Conservation (phyloP, 2,113 vertebrate genomes). For the Clarias batrachus region DNA sequence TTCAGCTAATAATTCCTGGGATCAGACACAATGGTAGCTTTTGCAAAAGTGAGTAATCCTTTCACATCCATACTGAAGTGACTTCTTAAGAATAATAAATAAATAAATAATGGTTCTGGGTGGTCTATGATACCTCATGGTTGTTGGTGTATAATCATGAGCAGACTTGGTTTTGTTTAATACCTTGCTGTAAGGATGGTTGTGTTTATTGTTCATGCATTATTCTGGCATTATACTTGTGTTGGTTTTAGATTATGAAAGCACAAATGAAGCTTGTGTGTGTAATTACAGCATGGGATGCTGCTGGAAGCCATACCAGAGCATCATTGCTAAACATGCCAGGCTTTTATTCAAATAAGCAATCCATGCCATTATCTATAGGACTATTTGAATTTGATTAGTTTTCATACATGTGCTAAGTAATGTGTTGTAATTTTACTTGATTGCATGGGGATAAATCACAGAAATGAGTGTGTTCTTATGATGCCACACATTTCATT, state of each 20-base stretch:
- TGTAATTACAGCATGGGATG: no score
- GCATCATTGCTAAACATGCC: not conserved
- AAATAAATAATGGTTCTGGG: not conserved
- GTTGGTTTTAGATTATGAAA: not conserved
- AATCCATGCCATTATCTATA: not conserved
- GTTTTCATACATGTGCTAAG: not conserved
- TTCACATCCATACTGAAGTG: not conserved
- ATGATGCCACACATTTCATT: not conserved
- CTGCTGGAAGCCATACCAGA: not conserved
- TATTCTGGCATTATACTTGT: not conserved
- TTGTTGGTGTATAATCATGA: not conserved
- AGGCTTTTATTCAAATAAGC: not conserved
- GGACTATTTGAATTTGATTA: not conserved
- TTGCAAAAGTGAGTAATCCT: not conserved
- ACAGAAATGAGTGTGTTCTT: not conserved
- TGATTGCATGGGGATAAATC: not conserved
- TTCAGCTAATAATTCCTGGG: constrained; percentile 7
- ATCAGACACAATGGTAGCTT: not conserved
- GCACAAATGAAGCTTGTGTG: not conserved
- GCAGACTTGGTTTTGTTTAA: not conserved
- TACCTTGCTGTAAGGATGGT: not conserved
- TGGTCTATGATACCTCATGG: not conserved
- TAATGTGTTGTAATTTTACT: not conserved
- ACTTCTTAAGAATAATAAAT: not conserved
- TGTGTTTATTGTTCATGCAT: not conserved